Evolutionary conservation across 2,888 invertebrate species (phyloP).

Genomic region (Eupithecia dodoneata): DNA sequence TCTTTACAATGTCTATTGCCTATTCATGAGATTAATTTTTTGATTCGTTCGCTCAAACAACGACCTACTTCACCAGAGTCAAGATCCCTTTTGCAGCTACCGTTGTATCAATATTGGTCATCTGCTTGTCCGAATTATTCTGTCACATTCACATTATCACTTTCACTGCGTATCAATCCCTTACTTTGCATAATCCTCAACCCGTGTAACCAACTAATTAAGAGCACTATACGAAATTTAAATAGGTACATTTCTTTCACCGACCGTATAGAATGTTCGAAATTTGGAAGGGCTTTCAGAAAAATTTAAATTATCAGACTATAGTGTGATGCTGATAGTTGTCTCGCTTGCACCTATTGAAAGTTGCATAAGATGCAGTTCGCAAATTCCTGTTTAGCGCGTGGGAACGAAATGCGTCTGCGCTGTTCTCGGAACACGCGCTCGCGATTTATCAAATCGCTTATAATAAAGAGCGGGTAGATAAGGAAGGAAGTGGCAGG

Average conservation of each 20-base stretch:
- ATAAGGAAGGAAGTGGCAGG: slow-evolving; percentile 44
- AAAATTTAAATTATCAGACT: slow-evolving; percentile 63
- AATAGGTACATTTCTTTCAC: slow-evolving; percentile 26
- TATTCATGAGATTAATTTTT: background rate
- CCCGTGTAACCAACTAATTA: slow-evolving; percentile 32
- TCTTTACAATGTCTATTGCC: background rate
- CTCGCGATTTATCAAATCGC: slow-evolving; percentile 73
- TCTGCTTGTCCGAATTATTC: background rate
- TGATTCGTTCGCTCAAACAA: background rate
- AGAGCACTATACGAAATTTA: slow-evolving; percentile 29
- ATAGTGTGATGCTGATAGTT: slow-evolving; percentile 19
- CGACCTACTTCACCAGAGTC: background rate
- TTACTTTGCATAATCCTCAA: slow-evolving; percentile 37
- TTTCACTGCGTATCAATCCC: slow-evolving; percentile 46
- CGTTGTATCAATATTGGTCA: background rate
- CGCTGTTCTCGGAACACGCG: slow-evolving; percentile 73
- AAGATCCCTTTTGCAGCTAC: background rate
- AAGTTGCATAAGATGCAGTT: slow-evolving; percentile 52
- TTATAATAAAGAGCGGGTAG: slow-evolving; percentile 57
- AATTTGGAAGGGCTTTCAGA: slow-evolving; percentile 53
- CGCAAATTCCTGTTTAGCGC: slow-evolving; percentile 66
- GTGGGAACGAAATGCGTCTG: slow-evolving; percentile 76
- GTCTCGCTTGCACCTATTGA: slow-evolving; percentile 47
- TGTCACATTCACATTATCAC: slow-evolving; percentile 27
- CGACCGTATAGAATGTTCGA: slow-evolving; percentile 29